Base-by-base conservation (phyloP, 2,888 invertebrate genomes). In the Adelphocoris suturalis region DNA sequence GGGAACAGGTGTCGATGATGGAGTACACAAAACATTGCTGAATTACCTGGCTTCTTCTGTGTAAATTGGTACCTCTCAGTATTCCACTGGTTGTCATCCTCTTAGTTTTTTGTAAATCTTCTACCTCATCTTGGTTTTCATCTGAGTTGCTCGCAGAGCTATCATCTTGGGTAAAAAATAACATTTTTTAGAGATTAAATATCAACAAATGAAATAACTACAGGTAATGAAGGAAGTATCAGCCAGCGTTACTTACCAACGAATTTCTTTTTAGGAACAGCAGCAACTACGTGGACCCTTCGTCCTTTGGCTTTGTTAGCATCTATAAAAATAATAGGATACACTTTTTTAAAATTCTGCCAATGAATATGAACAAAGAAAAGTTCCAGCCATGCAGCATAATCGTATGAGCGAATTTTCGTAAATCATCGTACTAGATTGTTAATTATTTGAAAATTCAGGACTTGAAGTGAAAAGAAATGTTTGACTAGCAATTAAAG, bases 1-100 rank as follows among this genome's bases (percentile, higher is more conserved):
- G 19, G 68, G 61, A 75, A 86, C 55, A 86, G 47, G 13, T 75
- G 75, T 86, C 47, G 16, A 68, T 47, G 68, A 28, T 48, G 86
- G 75, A 86, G 86, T 68, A 75, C 75, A 23, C 86, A 86, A 86
- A 47, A 75, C 46, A 86, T 86, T 86, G 86, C 76, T 46, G 75
- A 76, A 75, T 86, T 86, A 86, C 86, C 86, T 86, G 86, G 76
- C 76, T 86, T 47, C 86, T 68, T 68, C 75, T 37, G 27, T 55
- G 68, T 12, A 86, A 28, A 19, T 46, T 86, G 68, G 86, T 86
- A 23, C 86, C 86, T 48, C 86, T 86, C 68, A 86, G 48, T 48
- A 86, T 86, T 11, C 86, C 86, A 86, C 23, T 23, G n/a, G 19
- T 9, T 9, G 57, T 13, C 85, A 75, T 27, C 47, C 68, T 16